Evolutionary conservation across 2,113 vertebrate genomes (phyloP).

Genomic region (Deroptyus accipitrinus): DNA sequence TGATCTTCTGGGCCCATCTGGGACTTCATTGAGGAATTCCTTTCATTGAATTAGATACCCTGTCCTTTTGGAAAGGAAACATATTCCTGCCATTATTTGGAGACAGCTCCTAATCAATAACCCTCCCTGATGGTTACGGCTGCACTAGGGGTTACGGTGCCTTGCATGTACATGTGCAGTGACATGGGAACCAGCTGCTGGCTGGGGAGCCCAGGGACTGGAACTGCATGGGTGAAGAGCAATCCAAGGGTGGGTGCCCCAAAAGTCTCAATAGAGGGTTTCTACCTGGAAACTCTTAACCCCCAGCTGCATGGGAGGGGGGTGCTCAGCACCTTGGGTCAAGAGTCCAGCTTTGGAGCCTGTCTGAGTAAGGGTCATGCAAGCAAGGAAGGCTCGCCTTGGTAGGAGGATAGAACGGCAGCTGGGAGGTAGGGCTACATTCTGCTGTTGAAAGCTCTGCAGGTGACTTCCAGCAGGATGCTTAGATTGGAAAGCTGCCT

Average conservation of each 20-base stretch:
- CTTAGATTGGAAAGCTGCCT: background rate
- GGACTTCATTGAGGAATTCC: conserved; percentile 59
- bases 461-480: background rate
- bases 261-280: fast-evolving
- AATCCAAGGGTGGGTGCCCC: background rate
- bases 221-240: background rate
- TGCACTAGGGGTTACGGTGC: conserved; percentile 49
- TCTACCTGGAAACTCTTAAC: background rate
- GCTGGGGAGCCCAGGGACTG: background rate
- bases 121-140: conserved; percentile 64
- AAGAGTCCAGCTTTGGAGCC: background rate
- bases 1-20: conserved; percentile 51
- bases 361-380: background rate
- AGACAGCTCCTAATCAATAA: conserved; percentile 79
- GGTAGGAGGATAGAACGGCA: background rate
- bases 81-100: conserved; percentile 74
- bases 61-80: conserved; percentile 68
- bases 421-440: background rate
- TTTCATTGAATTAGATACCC: conserved; percentile 74
- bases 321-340: background rate
- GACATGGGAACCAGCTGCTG: conserved; percentile 39
- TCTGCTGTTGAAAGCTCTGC: background rate
- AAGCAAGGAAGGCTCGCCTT: background rate
- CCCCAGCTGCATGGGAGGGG: too few species aligned
- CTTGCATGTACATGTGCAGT: conserved; percentile 51